phyloP scores from a whole-genome alignment of 2,113 vertebrate species.

The Zonotrichia leucophrys region DNA sequence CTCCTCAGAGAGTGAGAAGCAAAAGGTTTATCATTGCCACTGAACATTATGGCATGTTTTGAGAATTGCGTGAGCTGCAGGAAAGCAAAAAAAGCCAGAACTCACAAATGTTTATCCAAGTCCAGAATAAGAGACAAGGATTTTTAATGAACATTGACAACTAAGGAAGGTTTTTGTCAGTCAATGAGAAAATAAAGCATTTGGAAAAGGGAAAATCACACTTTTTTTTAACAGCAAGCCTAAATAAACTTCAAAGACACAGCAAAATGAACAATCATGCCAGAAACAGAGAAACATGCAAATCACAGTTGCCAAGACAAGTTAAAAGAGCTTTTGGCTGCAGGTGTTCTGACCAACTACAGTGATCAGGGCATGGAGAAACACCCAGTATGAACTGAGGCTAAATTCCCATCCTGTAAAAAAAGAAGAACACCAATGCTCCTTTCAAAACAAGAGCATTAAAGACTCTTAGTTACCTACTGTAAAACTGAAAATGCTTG shows the following conservation, averaged over 20 bases:
- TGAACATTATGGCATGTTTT: neutral
- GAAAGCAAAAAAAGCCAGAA: neutral
- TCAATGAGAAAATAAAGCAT: neutral
- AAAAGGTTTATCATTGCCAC: neutral
- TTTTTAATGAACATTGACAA: neutral
- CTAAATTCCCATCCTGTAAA: neutral
- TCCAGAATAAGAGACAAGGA: neutral
- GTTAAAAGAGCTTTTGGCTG: neutral
- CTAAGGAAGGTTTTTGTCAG: neutral
- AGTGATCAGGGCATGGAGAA: neutral
- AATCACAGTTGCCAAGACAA: neutral
- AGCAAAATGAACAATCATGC: neutral
- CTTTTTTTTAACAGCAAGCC: neutral
- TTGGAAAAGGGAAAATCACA: neutral
- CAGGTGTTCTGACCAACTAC: neutral
- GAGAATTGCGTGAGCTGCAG: neutral
- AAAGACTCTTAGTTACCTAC: neutral
- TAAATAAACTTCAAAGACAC: neutral
- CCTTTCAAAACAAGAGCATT: neutral
- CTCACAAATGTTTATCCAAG: neutral
- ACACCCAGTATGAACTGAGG: neutral
- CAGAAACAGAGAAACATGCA: neutral
- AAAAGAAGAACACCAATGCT: neutral
- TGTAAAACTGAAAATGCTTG: neutral
- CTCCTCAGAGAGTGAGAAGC: neutral